Percentiles rank a stretch among this genome's conserved stretches.
phyloP scores from a whole-genome alignment of 2,113 vertebrate species.

The Leptosomus discolor region DNA sequence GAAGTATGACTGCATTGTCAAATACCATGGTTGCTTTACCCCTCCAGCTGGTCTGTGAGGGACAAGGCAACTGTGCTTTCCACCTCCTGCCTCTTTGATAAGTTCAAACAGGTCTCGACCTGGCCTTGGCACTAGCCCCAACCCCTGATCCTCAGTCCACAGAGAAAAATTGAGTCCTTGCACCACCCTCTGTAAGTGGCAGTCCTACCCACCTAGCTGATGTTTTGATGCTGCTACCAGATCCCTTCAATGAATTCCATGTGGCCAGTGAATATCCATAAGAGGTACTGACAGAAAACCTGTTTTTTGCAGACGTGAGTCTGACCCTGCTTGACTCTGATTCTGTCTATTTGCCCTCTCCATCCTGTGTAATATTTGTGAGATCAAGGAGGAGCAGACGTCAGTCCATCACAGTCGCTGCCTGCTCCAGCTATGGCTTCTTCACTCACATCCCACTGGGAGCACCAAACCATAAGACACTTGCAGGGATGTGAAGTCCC shows the following conservation, averaged over 20 bases:
- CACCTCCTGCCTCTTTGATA: background rate
- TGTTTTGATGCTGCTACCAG: background rate
- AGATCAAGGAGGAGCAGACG: background rate
- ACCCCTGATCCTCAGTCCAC: background rate
- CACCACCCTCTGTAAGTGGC: background rate
- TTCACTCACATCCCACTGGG: background rate
- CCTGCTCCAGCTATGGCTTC: background rate
- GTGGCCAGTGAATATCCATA: background rate
- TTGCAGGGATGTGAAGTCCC: background rate
- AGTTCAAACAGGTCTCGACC: background rate
- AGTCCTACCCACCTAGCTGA: background rate
- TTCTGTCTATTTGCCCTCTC: background rate
- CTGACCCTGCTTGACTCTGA: background rate
- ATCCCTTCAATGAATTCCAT: background rate
- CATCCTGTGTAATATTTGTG: background rate
- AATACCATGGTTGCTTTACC: background rate
- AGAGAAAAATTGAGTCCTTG: background rate
- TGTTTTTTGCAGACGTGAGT: background rate
- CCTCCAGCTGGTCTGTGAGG: background rate
- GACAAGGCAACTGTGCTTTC: background rate
- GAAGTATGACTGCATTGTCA: background rate
- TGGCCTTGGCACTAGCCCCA: accelerated
- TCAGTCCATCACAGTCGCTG: accelerated
- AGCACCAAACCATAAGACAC: background rate
- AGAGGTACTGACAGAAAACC: background rate